Base-by-base conservation (phyloP, 1,140 invertebrate genomes). In the Oedothorax gibbosus region DNA sequence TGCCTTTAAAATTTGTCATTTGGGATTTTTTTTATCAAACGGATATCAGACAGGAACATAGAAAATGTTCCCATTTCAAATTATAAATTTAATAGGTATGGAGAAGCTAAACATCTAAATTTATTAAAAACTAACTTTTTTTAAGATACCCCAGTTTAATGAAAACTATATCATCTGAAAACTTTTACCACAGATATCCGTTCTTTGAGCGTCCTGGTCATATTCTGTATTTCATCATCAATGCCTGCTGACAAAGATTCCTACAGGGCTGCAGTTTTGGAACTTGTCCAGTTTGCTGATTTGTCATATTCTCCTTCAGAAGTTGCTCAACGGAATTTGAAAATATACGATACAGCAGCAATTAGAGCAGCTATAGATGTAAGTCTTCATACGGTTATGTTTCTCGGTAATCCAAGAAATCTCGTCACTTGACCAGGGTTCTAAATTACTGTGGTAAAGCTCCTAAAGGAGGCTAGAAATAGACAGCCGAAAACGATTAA, bases 251-350 rank as follows among this genome's bases (percentile, higher is more conserved):
- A 51, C 7, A 49, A 53, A 9, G 50, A 50, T 15, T 69, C 69
- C 51, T 80, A 80, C 14, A 80, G 78, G 60, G 78, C 78, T 15
- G 78, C 78, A 49, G 78, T 80, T 9, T 15, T 69, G 21, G 78
- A 80, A 60, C 49, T 15, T 0, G 66, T 80, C 10, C 78, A 5
- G 7, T 80, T 69, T 49, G 15, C 54, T 0, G 78, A 80, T 50
- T 0, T 60, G 12, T 56, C 78, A 11, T 5, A 20, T n/a, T 12
- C 54, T 7, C 18, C 53, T 50, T 18, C 21, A 6, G 65, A 57
- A 50, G 49, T 80, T 18, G 54, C 71, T 2, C 11, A 69, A 50
- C 56, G 21, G 35, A 80, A 69, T 80, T 50, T 80, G 21, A 56
- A 69, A 10, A 49, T 57, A 11, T 80, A 69, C 62, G 65, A 80